phyloP scores from a whole-genome alignment of 1,140 invertebrate genomes.

The Hermetia illucens region DNA sequence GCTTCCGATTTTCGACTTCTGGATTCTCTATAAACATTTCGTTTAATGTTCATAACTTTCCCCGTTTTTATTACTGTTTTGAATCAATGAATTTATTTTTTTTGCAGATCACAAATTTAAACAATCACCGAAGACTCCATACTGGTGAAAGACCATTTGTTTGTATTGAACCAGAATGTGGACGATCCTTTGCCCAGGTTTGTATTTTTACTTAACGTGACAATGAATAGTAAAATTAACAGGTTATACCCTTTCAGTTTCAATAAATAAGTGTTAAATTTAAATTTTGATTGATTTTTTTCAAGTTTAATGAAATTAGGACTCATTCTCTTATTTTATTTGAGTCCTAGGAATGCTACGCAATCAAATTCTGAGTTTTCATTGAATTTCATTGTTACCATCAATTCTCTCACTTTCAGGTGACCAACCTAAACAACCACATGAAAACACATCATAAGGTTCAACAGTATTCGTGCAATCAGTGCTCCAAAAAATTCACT shows the following conservation, averaged over 20 bases:
- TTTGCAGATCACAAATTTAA: constrained; percentile 37
- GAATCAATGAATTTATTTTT: constrained; percentile 8
- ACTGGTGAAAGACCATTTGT: constrained; percentile 43
- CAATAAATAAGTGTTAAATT: background rate
- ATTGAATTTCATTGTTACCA: no score
- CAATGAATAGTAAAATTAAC: no score
- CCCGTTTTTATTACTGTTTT: no score
- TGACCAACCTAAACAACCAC: constrained; percentile 30
- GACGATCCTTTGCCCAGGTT: constrained; percentile 43
- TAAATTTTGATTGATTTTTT: background rate
- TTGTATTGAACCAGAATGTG: constrained; percentile 41
- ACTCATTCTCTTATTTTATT: no score
- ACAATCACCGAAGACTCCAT: constrained; percentile 42
- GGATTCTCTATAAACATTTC: no score
- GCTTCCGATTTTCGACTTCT: no score
- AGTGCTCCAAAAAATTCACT: constrained; percentile 29
- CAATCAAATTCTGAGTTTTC: no score
- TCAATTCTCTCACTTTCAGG: constrained; percentile 10
- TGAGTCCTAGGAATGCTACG: no score
- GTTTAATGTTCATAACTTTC: no score
- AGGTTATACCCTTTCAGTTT: no score
- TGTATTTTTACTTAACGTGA: no score
- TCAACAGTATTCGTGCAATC: constrained; percentile 30
- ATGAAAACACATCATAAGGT: constrained; percentile 32
- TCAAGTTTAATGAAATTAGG: background rate